These are phyloP conservation scores for Ooceraea biroi DNA, from an alignment of 1,140 invertebrate genomes.

Conservation along the genomic window DNA sequence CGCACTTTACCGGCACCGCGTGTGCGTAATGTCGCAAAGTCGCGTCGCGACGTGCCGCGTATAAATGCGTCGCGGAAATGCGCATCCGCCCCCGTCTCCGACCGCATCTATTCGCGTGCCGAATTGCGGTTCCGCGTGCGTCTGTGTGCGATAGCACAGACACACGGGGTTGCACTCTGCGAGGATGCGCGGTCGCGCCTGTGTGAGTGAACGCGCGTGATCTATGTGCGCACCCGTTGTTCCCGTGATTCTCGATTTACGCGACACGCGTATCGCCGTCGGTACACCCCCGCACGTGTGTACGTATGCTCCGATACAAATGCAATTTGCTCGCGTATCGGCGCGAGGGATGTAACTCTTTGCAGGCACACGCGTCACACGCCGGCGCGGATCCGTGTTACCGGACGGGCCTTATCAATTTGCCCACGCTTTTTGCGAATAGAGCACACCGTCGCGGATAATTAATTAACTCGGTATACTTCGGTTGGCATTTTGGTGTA, in stretches of 20 bases:
- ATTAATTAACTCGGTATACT: slow-evolving; percentile 50
- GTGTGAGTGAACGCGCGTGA: not conserved
- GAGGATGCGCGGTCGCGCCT: no score
- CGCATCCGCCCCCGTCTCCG: slow-evolving; percentile 18
- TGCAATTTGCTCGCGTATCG: slow-evolving; percentile 27
- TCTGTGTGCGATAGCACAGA: slow-evolving; percentile 33
- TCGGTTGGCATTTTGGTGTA: slow-evolving; percentile 11
- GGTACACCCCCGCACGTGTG: not conserved
- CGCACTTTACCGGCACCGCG: not conserved
- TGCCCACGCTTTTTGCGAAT: slow-evolving; percentile 45
- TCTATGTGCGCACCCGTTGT: slow-evolving; percentile 46
- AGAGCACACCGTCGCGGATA: slow-evolving; percentile 15
- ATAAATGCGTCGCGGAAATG: not conserved
- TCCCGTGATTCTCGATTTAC: slow-evolving; percentile 55
- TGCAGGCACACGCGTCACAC: not conserved
- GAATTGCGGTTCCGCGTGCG: slow-evolving; percentile 29
- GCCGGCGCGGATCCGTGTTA: slow-evolving; percentile 12
- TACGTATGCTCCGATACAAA: not conserved
- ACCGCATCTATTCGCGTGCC: slow-evolving; percentile 28
- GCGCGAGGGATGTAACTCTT: slow-evolving; percentile 48
- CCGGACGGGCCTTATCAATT: slow-evolving; percentile 54
- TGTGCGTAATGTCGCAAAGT: slow-evolving; percentile 2
- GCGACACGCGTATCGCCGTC: slow-evolving; percentile 24
- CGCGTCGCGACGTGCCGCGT: slow-evolving; percentile 4
- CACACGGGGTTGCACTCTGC: not conserved